phyloP scores from a whole-genome alignment of 2,797 vertebrate species.

The Chaetodon trifasciatus region DNA sequence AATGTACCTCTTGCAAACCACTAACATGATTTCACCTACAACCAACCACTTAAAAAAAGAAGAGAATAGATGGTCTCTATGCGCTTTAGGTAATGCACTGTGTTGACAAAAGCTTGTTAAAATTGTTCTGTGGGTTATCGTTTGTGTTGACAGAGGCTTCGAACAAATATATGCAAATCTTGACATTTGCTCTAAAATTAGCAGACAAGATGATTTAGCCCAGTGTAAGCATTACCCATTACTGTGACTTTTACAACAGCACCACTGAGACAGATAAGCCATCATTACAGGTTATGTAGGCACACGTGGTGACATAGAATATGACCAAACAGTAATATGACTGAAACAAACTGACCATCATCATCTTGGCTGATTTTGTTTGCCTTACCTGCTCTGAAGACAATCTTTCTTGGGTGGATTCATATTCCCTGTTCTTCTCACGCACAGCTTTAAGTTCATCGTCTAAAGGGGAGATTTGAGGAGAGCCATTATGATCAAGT shows the following conservation, averaged over 20 bases:
- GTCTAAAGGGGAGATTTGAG: constrained; percentile 73
- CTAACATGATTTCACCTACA: too few relatives aligned
- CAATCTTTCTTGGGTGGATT: constrained; percentile 84
- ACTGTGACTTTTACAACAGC: not conserved
- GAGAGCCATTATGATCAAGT: not conserved
- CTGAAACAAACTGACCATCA: not conserved
- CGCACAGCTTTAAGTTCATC: constrained; percentile 87
- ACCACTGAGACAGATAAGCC: not conserved
- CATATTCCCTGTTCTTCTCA: constrained; percentile 91
- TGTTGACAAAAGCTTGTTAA: not conserved
- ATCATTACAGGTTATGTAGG: not conserved
- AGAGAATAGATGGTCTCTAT: too few relatives aligned
- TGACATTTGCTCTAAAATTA: not conserved
- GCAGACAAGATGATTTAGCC: not conserved
- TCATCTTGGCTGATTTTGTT: not conserved
- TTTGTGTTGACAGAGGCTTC: not conserved
- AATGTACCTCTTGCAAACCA: too few relatives aligned
- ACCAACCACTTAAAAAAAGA: too few relatives aligned
- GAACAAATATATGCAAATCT: not conserved
- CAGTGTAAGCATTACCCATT: not conserved
- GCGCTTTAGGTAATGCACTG: not conserved
- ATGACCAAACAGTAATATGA: not conserved
- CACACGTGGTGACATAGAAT: too few relatives aligned
- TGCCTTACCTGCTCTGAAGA: constrained; percentile 87
- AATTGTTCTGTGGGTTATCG: not conserved